A percentile compares a stretch with the other conserved stretches of the same genome.
Evolutionary conservation across 2,888 invertebrate genomes (phyloP).

Genomic region (Lithophane leautieri): DNA sequence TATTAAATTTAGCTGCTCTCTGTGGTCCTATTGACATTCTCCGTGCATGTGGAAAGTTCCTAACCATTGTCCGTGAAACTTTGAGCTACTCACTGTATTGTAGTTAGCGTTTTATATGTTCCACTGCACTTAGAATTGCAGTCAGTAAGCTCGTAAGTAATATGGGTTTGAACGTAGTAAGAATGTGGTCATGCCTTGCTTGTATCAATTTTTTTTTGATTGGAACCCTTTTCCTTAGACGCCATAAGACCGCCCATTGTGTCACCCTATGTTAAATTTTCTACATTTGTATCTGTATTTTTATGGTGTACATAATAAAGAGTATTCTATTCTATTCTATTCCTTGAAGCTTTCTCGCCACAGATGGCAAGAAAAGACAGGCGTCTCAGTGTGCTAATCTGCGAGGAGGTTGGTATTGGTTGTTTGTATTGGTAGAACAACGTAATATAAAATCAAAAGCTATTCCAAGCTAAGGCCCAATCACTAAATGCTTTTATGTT

Average conservation of each 20-base stretch:
- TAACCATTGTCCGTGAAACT: conserved; percentile 53
- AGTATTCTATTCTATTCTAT: too few relatives aligned
- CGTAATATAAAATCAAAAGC: too few relatives aligned
- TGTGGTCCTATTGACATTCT: conserved; percentile 55
- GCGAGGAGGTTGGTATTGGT: neutral
- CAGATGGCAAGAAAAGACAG: neutral
- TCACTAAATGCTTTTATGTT: too few relatives aligned
- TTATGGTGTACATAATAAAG: too few relatives aligned
- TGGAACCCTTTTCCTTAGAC: too few relatives aligned
- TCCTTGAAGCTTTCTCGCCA: neutral
- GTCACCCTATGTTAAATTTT: too few relatives aligned
- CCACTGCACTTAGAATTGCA: conserved; percentile 33
- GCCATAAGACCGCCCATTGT: too few relatives aligned
- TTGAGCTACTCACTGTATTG: conserved; percentile 28
- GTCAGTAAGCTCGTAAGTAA: conserved; percentile 3
- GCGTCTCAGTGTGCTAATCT: neutral
- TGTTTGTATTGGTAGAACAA: too few relatives aligned
- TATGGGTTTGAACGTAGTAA: neutral
- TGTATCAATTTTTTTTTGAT: neutral
- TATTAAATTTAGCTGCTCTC: conserved; percentile 47
- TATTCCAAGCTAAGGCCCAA: too few relatives aligned
- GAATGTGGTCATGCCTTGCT: neutral
- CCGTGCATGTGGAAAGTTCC: conserved; percentile 49
- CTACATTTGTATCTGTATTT: too few relatives aligned
- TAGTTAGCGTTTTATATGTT: conserved; percentile 40